Base-by-base conservation (phyloP, 2,113 vertebrate species). In the Hymenochirus boettgeri region DNA sequence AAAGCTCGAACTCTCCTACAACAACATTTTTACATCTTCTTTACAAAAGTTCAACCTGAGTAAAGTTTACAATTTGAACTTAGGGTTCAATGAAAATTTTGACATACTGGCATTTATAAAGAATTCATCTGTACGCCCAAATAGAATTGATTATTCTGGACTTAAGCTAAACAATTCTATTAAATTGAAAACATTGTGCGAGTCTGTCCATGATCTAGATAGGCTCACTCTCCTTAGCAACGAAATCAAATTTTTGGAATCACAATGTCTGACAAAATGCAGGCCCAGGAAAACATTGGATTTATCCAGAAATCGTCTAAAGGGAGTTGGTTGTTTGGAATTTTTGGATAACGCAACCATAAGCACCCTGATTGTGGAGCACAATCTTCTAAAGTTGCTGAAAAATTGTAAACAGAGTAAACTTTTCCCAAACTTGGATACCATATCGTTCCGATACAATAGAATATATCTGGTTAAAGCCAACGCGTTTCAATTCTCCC, bases 391-490 rank as follows among this genome's bases (percentile, higher is more conserved):
- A 19, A 74, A 19, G 1, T 0, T 0, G 0, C 70, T 92, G 0
- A 1, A 0, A 0, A 3, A 23, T 0, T 91, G 88, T 73, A 0
- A 0, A 1, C 2, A 46, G 0, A 18, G 0, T 0, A 1, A 4
- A 8, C 0, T 0, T 0, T 79, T 86, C 0, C 0, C 1, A 1
- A 33, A 53, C 1, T 42, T 92, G 19, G 7, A 35, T 21, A 63
- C 63, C 2, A 19, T 92, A 17, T 88, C 80, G 39, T 85, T 81
- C 25, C 83, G 87, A 2, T 92, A 86, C 75, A 93, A 93, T 65
- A 85, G 86, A 24, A 91, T 94, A 63, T 72, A 84, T 10, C 13
- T 37, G 0, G 72, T 86, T 0, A 0, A 6, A 0, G 0, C 17
- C 0, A 0, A 7, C 5, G 89, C 91, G 6, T 93, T 94, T 51